Conservation (phyloP, 2,888 invertebrate genomes). For the Chorisops tibialis region DNA sequence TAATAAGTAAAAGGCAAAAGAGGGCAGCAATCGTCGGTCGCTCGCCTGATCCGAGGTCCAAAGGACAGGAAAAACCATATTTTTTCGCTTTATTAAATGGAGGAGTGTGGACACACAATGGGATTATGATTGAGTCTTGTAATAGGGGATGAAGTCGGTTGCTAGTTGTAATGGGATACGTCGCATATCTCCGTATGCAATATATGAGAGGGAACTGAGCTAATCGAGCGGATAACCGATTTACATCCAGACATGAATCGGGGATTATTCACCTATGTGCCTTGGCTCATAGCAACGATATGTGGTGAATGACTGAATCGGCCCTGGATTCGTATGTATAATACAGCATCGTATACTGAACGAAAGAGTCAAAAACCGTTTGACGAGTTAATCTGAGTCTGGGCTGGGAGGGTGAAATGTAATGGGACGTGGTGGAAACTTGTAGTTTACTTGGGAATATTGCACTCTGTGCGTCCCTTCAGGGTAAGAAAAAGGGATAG, state of each 20-base stretch:
- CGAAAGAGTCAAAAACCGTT: constrained; percentile 36
- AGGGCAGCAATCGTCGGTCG: not conserved
- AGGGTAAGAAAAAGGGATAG: not conserved
- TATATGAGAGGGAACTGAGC: constrained; percentile 29
- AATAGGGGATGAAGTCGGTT: constrained; percentile 38
- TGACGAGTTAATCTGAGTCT: constrained; percentile 38
- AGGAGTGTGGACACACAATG: constrained; percentile 39
- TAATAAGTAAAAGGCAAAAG: constrained; percentile 14
- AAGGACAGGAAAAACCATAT: constrained; percentile 34
- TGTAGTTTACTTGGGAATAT: constrained; percentile 30
- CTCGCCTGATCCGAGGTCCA: not conserved
- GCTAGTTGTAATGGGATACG: constrained; percentile 31
- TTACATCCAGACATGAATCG: constrained; percentile 21
- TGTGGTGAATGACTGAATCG: not conserved
- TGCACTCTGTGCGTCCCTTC: not conserved
- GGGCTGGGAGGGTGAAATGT: constrained; percentile 15
- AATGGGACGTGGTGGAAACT: not conserved
- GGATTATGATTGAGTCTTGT: constrained; percentile 42
- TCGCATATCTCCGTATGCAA: constrained; percentile 13
- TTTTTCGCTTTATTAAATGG: constrained; percentile 37
- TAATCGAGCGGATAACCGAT: constrained; percentile 36
- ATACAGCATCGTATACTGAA: constrained; percentile 4
- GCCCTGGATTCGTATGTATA: not conserved
- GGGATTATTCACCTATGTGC: not conserved
- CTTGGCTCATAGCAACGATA: not conserved